Evolutionary conservation across 2,113 vertebrate species (phyloP), one percentile per base, ranked within the genome.

Genomic region (Pteropus alecto): DNA sequence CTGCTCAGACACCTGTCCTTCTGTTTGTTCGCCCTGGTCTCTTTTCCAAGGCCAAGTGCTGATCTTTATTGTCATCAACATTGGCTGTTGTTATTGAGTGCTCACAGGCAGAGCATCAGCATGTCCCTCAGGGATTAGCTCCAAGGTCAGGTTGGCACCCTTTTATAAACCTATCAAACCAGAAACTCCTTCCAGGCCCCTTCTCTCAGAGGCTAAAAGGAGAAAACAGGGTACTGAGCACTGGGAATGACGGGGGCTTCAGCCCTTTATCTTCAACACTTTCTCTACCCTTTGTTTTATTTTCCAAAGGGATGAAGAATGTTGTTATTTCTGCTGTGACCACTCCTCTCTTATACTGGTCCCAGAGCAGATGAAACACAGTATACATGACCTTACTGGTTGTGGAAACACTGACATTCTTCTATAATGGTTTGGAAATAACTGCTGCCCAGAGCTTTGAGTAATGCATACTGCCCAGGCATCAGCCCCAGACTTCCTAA

Each of bases 1-100:
- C 60, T 54, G 26, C 41, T 96, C 77, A 90, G 56, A 93, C 28
- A 94, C 61, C 71, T 73, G 67, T 16, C 74, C 15, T 96, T 94
- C 22, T 70, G 33, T 96, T 81, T 79, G 26, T 46, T 73, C n/a
- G 51, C 19, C 51, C 60, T 63, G 14, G 26, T 70, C 61, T 54
- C 24, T 48, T 81, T 84, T 26, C 63, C 60, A 82, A 87, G 51
- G 70, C 63, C 65, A 67, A 84, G 14, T 3, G 1, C 71, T 51
- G 43, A 88, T 74, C 90, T 95, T 93, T 70, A 85, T 82, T 82
- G 48, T 90, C 58, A 51, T 93, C 35, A 78, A 60, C 3, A 33
- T 22, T 67, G 63, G 93, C 71, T 67, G 7, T 15, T 30, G 5
- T n/a, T 73, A 24, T 5, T 43, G 63, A 93, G 56, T 2, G 4